Base-by-base conservation (phyloP, 2,797 vertebrate genomes). In the Chaenodraco wilsoni region DNA sequence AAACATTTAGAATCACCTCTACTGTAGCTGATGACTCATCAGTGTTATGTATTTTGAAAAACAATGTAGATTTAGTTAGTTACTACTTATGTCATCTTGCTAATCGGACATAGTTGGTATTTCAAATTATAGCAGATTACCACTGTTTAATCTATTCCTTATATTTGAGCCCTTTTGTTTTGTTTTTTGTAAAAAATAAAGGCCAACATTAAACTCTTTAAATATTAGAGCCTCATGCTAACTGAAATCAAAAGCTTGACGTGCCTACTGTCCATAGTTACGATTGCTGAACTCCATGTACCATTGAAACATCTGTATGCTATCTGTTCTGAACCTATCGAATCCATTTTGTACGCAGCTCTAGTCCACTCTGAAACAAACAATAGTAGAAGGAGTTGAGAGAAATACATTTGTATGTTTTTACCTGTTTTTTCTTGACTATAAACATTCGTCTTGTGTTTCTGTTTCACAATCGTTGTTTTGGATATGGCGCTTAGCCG, bases 391-490 rank as follows among this genome's bases (percentile, higher is more conserved):
- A 51, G 12, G 51, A 49, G 50, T 16, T 44, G 45, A 31, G 23
- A 64, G 27, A 48, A 21, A 33, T 43, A 1, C 13, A 62, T 45
- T 27, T 27, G 45, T 2, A 50, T 57, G 9, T 16, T 9, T 11
- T 65, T n/a, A 5, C 21, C 48, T 2, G 17, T 5, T n/a, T 6
- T 19, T 56, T 60, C 9, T 16, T 51, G 2, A 31, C 41, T 23
- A 1, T 56, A 17, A 23, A 49, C 16, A 1, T 49, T 64, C 31
- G 7, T 41, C 13, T 61, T 43, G 49, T 41, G 58, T 31, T 68
- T 48, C 41, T 54, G 58, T 59, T 70, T n/a, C 9, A 40, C 50
- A 7, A 12, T 60, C 59, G 1, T 46, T 73, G 46, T 58, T 72
- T 37, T 57, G 10, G 33, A 51, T 52, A 37, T 51, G 65, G 33